These are phyloP conservation scores for Brachyalestes nurse DNA, from an alignment of 2,797 vertebrate genomes.

Conservation along the genomic window DNA sequence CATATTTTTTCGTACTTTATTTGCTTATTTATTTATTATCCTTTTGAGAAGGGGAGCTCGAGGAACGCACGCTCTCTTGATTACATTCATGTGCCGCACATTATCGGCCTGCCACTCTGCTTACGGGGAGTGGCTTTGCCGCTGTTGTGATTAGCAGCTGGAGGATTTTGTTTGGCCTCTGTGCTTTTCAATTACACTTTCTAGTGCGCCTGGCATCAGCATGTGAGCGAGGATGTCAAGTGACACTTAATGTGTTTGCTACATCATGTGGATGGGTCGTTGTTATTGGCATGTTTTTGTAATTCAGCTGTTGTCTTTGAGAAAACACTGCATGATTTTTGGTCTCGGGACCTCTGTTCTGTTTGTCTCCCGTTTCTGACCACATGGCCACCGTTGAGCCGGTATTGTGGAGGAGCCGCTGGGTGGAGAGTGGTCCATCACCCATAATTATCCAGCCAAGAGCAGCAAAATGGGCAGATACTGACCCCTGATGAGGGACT, in stretches of 20 bases:
- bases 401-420: too few relatives aligned
- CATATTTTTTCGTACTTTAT: slow-evolving; percentile 8
- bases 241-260: slow-evolving; percentile 17
- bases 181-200: slow-evolving; percentile 33
- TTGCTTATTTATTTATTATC: background rate
- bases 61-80: slow-evolving; percentile 3
- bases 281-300: background rate
- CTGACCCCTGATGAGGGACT: too few relatives aligned
- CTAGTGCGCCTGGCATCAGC: background rate
- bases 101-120: slow-evolving; percentile 20
- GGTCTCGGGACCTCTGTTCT: background rate
- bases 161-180: slow-evolving; percentile 26
- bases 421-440: too few relatives aligned
- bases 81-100: background rate
- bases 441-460: too few relatives aligned
- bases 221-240: slow-evolving; percentile 20
- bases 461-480: too few relatives aligned
- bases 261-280: background rate
- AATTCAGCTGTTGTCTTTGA: background rate
- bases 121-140: slow-evolving; percentile 3
- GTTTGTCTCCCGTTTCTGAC: background rate
- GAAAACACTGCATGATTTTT: background rate
- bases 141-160: background rate
- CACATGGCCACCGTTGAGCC: background rate
- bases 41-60: background rate